phyloP scores from a whole-genome alignment of 2,797 vertebrate genomes.

The Hybognathus amarus region DNA sequence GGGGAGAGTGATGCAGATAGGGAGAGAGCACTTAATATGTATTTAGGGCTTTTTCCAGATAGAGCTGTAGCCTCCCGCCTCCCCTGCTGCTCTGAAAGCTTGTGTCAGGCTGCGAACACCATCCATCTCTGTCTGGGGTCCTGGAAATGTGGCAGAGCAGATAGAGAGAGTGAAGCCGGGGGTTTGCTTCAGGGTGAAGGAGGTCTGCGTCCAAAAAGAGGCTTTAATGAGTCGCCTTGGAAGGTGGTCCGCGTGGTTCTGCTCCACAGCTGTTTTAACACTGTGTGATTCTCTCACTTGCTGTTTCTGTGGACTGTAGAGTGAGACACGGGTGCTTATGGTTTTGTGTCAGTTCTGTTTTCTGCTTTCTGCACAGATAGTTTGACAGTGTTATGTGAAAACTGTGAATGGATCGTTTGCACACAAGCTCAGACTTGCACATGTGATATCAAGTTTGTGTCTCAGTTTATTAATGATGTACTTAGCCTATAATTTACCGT shows the following conservation, averaged over 20 bases:
- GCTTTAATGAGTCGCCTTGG: constrained; percentile 48
- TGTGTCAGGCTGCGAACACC: constrained; percentile 44
- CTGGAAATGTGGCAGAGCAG: constrained; percentile 38
- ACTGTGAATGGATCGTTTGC: background rate
- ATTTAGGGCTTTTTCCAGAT: constrained; percentile 59
- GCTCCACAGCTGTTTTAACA: constrained; percentile 31
- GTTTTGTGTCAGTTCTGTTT: background rate
- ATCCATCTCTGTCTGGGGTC: constrained; percentile 58
- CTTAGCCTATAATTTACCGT: background rate
- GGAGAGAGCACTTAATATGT: constrained; percentile 48
- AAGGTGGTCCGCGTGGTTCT: constrained; percentile 34
- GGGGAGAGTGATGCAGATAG: constrained; percentile 31
- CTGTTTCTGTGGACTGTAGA: constrained; percentile 7
- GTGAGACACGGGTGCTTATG: background rate
- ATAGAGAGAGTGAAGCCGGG: constrained; percentile 23
- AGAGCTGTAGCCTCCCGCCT: constrained; percentile 55
- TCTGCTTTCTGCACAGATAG: background rate
- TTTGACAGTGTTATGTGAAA: constrained; percentile 5
- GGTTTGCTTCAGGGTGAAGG: constrained; percentile 42
- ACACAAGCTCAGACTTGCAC: background rate
- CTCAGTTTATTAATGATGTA: background rate
- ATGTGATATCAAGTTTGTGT: background rate
- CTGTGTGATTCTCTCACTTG: constrained; percentile 5
- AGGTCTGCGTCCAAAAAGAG: constrained; percentile 37
- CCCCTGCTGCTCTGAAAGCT: constrained; percentile 34